Conservation (phyloP, 2,113 vertebrate genomes). For the Dromaius novaehollandiae region DNA sequence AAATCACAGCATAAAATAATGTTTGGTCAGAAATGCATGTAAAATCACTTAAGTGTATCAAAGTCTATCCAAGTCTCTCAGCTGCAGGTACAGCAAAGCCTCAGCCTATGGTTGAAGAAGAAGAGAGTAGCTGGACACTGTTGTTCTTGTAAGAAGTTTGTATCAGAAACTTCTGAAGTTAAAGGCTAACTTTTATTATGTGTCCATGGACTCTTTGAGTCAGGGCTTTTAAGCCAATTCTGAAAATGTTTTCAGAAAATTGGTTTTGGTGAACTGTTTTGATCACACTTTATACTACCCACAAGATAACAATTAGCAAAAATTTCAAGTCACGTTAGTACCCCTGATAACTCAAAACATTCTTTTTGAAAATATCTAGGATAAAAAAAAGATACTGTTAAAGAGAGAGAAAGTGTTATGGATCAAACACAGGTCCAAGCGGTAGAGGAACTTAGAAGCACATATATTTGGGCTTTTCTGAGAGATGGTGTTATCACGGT, state of each 20-base stretch:
- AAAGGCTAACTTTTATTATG: not conserved
- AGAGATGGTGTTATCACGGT: not conserved
- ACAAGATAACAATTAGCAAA: not conserved
- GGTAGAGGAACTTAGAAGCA: not conserved
- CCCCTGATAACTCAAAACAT: not conserved
- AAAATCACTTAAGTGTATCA: not conserved
- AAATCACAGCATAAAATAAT: not conserved
- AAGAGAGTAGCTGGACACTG: accelerated
- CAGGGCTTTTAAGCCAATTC: not conserved
- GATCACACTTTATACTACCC: not conserved
- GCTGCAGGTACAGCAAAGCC: not conserved
- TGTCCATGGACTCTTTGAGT: not conserved
- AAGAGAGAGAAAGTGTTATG: not conserved
- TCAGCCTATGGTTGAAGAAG: not conserved
- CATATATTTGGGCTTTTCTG: not conserved
- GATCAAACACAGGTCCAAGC: not conserved
- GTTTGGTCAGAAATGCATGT: not conserved
- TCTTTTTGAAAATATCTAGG: not conserved
- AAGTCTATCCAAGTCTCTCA: accelerated
- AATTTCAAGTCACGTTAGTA: not conserved
- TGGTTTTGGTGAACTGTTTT: not conserved
- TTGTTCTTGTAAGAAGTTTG: not conserved
- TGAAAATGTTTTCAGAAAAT: accelerated
- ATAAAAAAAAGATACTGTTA: not conserved
- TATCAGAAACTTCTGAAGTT: not conserved